Conservation (phyloP, 23 tunicate genomes). For the Halocynthia roretzi region DNA sequence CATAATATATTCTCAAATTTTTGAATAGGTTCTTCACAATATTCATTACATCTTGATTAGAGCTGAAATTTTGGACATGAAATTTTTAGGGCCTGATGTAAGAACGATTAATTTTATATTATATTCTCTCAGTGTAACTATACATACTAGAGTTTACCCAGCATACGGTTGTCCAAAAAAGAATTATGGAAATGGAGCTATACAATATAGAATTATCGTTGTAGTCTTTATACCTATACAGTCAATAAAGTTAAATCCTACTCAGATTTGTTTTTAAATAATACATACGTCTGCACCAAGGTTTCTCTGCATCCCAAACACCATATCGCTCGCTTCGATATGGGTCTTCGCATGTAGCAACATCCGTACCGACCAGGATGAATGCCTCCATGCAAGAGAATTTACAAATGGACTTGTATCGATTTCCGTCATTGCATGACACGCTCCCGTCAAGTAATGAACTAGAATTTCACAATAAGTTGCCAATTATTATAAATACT, state of each 20-base stretch:
- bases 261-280: neutral
- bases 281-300: constrained; percentile 26
- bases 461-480: too few species aligned
- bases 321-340: neutral
- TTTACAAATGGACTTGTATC: neutral
- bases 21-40: too few species aligned
- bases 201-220: too few species aligned
- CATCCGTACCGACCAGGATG: neutral
- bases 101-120: neutral
- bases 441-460: neutral
- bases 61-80: too few species aligned
- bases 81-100: too few species aligned
- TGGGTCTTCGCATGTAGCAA: neutral
- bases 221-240: too few species aligned
- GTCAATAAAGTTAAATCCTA: too few species aligned
- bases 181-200: too few species aligned
- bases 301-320: constrained; percentile 12
- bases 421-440: constrained; percentile 1
- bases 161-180: too few species aligned
- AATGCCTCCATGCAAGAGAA: constrained; percentile 7
- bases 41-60: too few species aligned
- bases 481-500: neutral
- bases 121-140: neutral
- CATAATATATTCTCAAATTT: too few species aligned
- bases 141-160: too few species aligned